Evolutionary conservation across 2,797 vertebrate species (phyloP), one percentile per base, ranked within the genome.

Genomic region (Channallabes apus): DNA sequence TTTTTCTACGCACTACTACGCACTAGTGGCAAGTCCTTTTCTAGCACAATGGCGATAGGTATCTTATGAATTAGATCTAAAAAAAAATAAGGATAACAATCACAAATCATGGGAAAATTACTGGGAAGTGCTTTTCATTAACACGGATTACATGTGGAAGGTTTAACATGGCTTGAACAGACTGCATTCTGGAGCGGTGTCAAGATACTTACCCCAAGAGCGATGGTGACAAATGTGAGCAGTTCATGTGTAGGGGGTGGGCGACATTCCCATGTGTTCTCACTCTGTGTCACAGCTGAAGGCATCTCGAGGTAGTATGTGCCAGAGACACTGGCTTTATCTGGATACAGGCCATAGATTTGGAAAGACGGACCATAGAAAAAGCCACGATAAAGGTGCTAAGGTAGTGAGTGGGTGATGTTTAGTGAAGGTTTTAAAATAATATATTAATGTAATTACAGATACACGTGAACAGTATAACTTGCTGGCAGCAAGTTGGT

Each of bases 221-320:
- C 78, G 88, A 95, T 92, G 84, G 92, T 89, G 91, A 92, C 94
- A 94, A 95, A 89, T 90, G 92, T 89, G 87, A 93, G 91, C 82
- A 71, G 87, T 86, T 80, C 71, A 24, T 88, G n/a, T 54, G 22
- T 65, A 54, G 62, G 65, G 67, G 84, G 67, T 77, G 51, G 14
- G n/a, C 0, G 22, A 89, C 87, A 94, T 94, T 94, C 94, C 92
- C 80, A 75, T 46, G 18, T 88, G 89, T 86, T 87, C 86, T 73
- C 84, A 82, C 88, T 78, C 82, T 77, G 38, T 75, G 62, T 56
- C 35, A 69, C 54, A 51, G 72, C 85, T 67, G 51, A 61, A n/a
- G 84, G 73, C 11, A 0, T 91, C 94, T 94, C 91, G 86, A 90
- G 93, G 95, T 91, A 92, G 93, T 92, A 90, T 92, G 90, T 1